Percentiles rank a stretch among this genome's conserved stretches.
phyloP scores from a whole-genome alignment of 2,113 vertebrate genomes.

The Hemicordylus capensis region DNA sequence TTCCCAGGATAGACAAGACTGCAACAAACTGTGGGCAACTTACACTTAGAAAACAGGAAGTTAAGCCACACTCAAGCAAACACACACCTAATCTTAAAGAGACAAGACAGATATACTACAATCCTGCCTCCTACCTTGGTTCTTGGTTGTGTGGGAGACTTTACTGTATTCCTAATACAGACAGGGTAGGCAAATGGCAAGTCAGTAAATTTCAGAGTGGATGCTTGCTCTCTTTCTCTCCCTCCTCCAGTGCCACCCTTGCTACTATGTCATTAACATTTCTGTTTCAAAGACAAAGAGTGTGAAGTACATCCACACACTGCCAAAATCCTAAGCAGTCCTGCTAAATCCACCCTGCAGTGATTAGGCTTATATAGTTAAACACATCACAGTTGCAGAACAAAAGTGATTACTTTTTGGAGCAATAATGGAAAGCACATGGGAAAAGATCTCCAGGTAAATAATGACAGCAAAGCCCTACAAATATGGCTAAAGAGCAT shows the following conservation, averaged over 20 bases:
- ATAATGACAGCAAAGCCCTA: neutral
- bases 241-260: neutral
- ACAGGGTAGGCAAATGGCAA: neutral
- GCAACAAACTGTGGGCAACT: no score
- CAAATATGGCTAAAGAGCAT: fast-evolving
- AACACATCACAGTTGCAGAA: neutral
- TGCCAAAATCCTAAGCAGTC: neutral
- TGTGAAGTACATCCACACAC: neutral
- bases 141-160: no score
- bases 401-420: neutral
- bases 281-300: neutral
- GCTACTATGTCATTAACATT: neutral
- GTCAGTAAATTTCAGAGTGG: neutral
- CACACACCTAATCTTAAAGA: no score
- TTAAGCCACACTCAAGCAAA: neutral
- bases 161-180: no score
- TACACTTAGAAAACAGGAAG: no score
- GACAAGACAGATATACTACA: no score
- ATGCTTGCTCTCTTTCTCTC: neutral
- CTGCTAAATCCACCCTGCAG: neutral
- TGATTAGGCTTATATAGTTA: neutral
- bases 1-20: no score
- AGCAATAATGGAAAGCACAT: neutral
- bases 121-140: neutral
- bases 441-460: fast-evolving